phyloP scores from a whole-genome alignment of 1,140 invertebrate genomes.

The Drosophila bocki region DNA sequence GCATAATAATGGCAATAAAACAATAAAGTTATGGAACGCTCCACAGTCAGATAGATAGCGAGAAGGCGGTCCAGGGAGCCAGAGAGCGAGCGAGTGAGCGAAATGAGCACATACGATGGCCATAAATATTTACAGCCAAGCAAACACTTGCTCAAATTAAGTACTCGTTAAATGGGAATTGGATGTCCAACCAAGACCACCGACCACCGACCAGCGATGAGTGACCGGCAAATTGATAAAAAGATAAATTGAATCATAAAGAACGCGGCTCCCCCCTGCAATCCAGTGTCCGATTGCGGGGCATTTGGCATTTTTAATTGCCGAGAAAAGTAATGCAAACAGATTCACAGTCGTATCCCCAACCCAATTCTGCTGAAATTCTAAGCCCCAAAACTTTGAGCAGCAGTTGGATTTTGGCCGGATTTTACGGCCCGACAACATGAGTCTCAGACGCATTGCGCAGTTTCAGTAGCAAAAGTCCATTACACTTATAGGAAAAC shows the following conservation, averaged over 20 bases:
- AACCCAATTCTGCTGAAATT: not conserved
- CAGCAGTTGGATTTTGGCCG: not conserved
- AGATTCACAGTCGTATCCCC: conserved; percentile 35
- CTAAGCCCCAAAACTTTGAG: conserved; percentile 24
- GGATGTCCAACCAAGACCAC: conserved; percentile 50
- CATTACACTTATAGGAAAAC: conserved; percentile 22
- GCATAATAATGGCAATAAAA: conserved; percentile 80
- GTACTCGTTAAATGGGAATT: conserved; percentile 81
- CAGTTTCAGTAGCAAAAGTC: conserved; percentile 28
- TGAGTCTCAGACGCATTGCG: conserved; percentile 63
- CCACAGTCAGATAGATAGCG: conserved; percentile 31
- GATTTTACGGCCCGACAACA: conserved; percentile 48
- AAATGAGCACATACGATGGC: conserved; percentile 51
- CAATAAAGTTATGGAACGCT: conserved; percentile 76
- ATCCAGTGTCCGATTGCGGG: conserved; percentile 29
- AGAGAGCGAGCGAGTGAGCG: conserved; percentile 6
- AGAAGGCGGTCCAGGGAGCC: conserved; percentile 6
- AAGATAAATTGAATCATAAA: conserved; percentile 73
- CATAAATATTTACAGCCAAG: conserved; percentile 82
- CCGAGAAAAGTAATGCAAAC: conserved; percentile 28
- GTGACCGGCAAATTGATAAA: conserved; percentile 72
- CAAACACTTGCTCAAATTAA: conserved; percentile 83
- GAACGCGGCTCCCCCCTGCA: conserved; percentile 10
- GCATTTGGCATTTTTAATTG: conserved; percentile 54
- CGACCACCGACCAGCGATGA: conserved; percentile 23